Base-by-base conservation (phyloP, 2,888 invertebrate genomes). In the Clepsis dumicolana region DNA sequence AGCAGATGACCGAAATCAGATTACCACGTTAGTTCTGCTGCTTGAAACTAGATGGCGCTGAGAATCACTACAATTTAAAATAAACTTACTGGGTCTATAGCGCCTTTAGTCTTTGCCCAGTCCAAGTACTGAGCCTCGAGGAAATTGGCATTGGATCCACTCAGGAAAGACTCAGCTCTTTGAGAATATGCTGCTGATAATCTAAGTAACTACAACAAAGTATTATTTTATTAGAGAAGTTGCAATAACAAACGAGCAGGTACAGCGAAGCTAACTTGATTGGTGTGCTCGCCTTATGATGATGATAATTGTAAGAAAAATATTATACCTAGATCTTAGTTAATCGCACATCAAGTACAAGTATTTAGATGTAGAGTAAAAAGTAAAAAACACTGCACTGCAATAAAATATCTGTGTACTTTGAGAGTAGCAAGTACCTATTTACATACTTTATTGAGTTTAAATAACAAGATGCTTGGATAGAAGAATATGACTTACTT, bases 91-190 rank as follows among this genome's bases (percentile, higher is more conserved):
- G 87, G 73, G 75, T 91, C 89, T 7, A 91, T 79, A 0, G 80
- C 54, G 60, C 89, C 89, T 70, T 83, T 85, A 7, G 85, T 70
- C 64, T 86, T 88, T 1, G 88, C 76, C 93, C 93, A 93, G 54
- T 93, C 90, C 65, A 89, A 71, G 73, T 91, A 93, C 68, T 93
- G 93, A 0, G 87, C 87, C 73, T 93, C 93, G 14, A 93, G 78
- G 65, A 83, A 93, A 71, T 92, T 93, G 0, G 91, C 91, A 63
- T 93, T 93, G 0, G 85, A 68, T 0, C 93, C 93, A 67, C 81
- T 86, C 5, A 93, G 78, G 70, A 93, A 93, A 0, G 92, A 87
- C 70, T 93, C 92, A 0, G 90, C 82, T 35, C 78, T 84, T 64
- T 38, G 59, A 1, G 61, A 73, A 50, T 70, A 70, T 21, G 16